Conservation (phyloP, 2,113 vertebrate genomes). For the Microcebus griseorufus region DNA sequence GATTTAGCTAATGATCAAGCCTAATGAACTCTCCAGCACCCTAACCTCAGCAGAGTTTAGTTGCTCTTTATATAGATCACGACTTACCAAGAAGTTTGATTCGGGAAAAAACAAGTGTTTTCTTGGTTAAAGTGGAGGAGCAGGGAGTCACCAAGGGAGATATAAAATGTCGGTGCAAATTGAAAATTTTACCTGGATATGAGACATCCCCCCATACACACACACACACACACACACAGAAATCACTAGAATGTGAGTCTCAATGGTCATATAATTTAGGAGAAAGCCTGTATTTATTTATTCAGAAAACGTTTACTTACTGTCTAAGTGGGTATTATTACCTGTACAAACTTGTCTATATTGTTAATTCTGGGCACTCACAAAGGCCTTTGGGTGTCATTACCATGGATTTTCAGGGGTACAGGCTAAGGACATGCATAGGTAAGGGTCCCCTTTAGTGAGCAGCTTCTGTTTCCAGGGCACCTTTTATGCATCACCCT, state of each 20-base stretch:
- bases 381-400: background rate
- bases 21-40: background rate
- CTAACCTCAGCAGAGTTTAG: background rate
- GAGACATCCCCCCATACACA: background rate
- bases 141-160: background rate
- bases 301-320: background rate
- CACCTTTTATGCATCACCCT: background rate
- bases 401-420: background rate
- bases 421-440: background rate
- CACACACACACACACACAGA: background rate
- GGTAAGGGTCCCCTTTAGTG: background rate
- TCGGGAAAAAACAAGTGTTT: background rate
- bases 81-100: background rate
- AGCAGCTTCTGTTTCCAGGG: background rate
- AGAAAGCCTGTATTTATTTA: background rate
- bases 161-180: background rate
- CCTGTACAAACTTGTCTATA: background rate
- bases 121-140: background rate
- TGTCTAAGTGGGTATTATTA: background rate
- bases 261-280: background rate
- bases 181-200: background rate
- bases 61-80: background rate
- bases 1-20: background rate
- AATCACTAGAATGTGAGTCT: background rate
- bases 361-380: background rate